Evolutionary conservation across 2,113 vertebrate species (phyloP), one percentile per base, ranked within the genome.

Genomic region (Erinaceus europaeus): DNA sequence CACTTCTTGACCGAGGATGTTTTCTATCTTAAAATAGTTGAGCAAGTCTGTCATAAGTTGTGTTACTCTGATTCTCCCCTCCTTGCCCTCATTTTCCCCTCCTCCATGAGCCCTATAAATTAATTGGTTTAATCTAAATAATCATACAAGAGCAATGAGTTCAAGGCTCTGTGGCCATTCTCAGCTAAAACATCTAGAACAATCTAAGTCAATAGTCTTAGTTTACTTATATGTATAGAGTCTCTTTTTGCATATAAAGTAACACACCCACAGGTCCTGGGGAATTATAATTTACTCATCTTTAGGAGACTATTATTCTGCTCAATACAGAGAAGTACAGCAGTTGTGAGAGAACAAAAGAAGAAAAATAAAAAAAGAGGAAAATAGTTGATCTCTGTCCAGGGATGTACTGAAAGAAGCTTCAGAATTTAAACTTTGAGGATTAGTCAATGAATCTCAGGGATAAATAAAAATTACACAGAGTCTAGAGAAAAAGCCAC

Each of bases 381-480:
- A 20, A 59, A 52, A 15, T 50, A 5, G 4, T 36, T 79, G 20
- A 32, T 44, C 38, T 59, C 25, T 57, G 8, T 29, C 20, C 20
- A 36, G 34, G n/a, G 3, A 77, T 4, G 12, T 64, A 18, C 8
- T 48, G 9, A 21, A 21, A 52, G 34, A 14, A 10, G 5, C 5
- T 69, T 44, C 38, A 73, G 57, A 73, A 27, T 78, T 44, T 72
- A 61, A 48, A 14, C 5, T 87, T 40, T 65, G 38, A 71, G 53
- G 10, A 65, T 57, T 6, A 64, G 20, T 64, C 46, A 53, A 15
- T 64, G 42, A 87, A 29, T 78, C 34, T 40, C 17, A 44, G 5
- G 3, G 67, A 48, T 40, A 59, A 53, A 84, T 59, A 38, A 13
- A 21, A 72, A 1, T 7, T 48, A 18, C 7, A 55, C 9, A 25